A percentile compares a stretch with the other conserved stretches of the same genome.
Evolutionary conservation across 2,113 vertebrate species (phyloP).

Genomic region (Parotia lawesii): DNA sequence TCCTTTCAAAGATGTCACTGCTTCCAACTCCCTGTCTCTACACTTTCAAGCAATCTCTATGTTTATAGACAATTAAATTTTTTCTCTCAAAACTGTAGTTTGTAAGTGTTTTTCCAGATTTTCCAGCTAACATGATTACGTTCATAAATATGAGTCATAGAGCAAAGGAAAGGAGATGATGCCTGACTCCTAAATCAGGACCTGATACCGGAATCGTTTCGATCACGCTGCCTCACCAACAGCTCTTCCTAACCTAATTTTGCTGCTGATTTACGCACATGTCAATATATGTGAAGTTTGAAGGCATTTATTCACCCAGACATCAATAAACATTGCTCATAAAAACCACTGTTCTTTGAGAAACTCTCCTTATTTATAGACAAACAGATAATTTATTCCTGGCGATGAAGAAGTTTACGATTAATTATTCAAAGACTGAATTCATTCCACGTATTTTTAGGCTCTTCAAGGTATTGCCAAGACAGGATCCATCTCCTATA

Average conservation of each 20-base stretch:
- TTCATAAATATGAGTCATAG: not conserved
- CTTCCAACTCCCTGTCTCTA: not conserved
- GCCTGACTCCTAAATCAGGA: not conserved
- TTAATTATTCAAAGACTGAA: not conserved
- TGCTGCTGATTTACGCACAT: not conserved
- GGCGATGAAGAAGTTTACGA: not conserved
- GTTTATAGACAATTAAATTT: not conserved
- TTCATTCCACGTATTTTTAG: not conserved
- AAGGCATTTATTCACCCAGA: not conserved
- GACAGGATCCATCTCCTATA: not conserved
- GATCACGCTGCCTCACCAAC: not conserved
- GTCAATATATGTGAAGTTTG: not conserved
- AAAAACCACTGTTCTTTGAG: not conserved
- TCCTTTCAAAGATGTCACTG: not conserved
- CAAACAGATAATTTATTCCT: not conserved
- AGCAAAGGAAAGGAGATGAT: not conserved
- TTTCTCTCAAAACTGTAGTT: not conserved
- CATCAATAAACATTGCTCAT: not conserved
- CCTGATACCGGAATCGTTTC: accelerated
- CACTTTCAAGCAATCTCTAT: not conserved
- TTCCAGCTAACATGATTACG: not conserved
- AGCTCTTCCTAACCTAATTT: not conserved
- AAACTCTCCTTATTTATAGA: not conserved
- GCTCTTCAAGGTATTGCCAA: not conserved
- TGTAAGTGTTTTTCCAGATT: not conserved